These are phyloP conservation scores for Tolmerus cingulatus DNA, from an alignment of 2,888 invertebrate species.

Conservation along the genomic window DNA sequence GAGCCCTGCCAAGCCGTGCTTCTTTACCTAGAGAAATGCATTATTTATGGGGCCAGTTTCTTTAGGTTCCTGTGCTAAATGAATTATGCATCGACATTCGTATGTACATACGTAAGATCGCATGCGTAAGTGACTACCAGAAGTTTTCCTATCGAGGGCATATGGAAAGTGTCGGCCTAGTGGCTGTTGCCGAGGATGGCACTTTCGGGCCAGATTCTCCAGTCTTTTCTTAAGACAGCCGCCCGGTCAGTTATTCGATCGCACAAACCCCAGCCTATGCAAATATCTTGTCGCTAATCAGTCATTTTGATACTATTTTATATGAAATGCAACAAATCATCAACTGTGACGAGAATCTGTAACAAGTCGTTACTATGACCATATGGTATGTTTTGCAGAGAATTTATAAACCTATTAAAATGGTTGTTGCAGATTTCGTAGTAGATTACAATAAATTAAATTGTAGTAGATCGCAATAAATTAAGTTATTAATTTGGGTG, in stretches of 20 bases:
- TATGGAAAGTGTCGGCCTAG: constrained; percentile 16
- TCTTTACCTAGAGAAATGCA: constrained; percentile 33
- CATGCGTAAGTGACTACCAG: constrained; percentile 32
- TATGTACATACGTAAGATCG: constrained; percentile 35
- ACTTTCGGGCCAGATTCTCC: background rate
- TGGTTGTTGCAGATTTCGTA: too few relatives aligned
- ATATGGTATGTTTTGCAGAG: background rate
- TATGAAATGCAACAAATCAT: background rate
- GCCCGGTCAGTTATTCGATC: background rate
- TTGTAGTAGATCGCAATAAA: too few relatives aligned
- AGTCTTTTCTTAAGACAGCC: background rate
- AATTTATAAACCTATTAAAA: background rate
- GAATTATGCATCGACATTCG: constrained; percentile 32
- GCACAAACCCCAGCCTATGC: background rate
- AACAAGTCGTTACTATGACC: background rate
- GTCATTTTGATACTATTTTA: background rate
- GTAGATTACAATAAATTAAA: too few relatives aligned
- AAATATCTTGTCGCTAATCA: background rate
- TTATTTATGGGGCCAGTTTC: constrained; percentile 30
- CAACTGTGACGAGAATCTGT: background rate
- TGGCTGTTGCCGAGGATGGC: background rate
- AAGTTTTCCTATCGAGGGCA: constrained; percentile 24
- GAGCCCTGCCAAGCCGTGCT: background rate
- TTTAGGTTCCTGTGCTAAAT: constrained; percentile 30
- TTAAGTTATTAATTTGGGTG: too few relatives aligned